phyloP scores from a whole-genome alignment of 1,140 invertebrate species.

The Panulirus ornatus region DNA sequence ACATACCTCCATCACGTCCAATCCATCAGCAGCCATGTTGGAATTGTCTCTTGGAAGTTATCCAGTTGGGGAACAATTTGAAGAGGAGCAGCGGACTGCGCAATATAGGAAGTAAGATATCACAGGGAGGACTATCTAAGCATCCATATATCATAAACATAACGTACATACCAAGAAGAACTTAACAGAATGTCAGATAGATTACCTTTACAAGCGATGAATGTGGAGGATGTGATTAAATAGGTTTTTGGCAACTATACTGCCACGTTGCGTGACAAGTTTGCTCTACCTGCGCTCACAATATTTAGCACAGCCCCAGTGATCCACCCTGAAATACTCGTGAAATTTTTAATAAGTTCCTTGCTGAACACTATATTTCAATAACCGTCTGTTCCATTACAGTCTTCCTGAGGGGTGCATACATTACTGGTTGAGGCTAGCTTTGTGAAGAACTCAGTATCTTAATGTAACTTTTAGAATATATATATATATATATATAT shows the following conservation, averaged over 20 bases:
- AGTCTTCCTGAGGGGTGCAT: not conserved
- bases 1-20: conserved; percentile 58
- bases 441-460: not conserved
- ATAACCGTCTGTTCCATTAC: not conserved
- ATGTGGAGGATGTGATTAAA: not conserved
- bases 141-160: not conserved
- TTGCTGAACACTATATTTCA: not conserved
- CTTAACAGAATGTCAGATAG: not conserved
- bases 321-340: too few relatives aligned
- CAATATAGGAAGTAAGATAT: not conserved
- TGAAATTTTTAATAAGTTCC: not conserved
- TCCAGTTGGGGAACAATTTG: not conserved
- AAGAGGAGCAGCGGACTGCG: not conserved
- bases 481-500: conserved; percentile 14
- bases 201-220: not conserved
- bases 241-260: too few relatives aligned
- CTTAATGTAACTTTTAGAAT: not conserved
- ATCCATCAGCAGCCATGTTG: conserved; percentile 60
- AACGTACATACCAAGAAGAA: not conserved
- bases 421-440: not conserved
- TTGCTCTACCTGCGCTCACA: too few relatives aligned
- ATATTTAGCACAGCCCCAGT: too few relatives aligned
- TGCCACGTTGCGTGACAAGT: too few relatives aligned
- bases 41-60: not conserved
- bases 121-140: too few relatives aligned